Evolutionary conservation across 2,797 vertebrate species (phyloP), one percentile per base, ranked within the genome.

Genomic region (Betta splendens): DNA sequence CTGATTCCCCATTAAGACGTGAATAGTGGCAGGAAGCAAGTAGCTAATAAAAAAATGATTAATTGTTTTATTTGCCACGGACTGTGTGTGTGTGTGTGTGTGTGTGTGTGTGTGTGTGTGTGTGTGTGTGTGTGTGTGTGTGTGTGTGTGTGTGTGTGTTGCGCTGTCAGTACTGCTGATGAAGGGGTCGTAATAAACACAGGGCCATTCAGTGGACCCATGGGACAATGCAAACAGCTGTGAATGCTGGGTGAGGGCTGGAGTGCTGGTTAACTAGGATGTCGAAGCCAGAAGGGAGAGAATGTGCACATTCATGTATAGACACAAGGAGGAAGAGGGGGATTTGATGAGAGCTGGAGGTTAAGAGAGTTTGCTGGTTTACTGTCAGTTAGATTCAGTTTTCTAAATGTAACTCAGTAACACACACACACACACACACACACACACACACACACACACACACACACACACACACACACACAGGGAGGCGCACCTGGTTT

Each of bases 401-500:
- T 55, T 15, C 16, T 3, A 10, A 33, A 17, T n/a, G 17, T 22
- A 50, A 31, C 5, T 69, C 44, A 25, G n/a, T n/a, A n/a, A 8
- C n/a, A 33, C 40, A 42, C 42, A n/a, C 47, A 26, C 50, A 47
- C 40, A 4, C n/a, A 59, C 36, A 47, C 1, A 52, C 15, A 42
- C 67, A 64, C 42, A 28, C 23, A 59, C 10, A 49, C 67, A 60
- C 52, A 83, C 42, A 5, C 46, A 60, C 54, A 76, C 50, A 64
- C 51, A 48, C 32, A 33, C 47, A 50, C 53, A 40, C 5, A 40
- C 11, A 12, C 16, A 29, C 53, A 64, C 54, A 64, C 25, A 40
- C 50, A 53, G 36, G 40, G 53, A 69, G 69, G 78, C 80, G 90
- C 91, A 92, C 90, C 92, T 93, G 90, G 84, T 89, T 89, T 69